These are phyloP conservation scores for Eilema caniola DNA, from an alignment of 2,888 invertebrate genomes.

Conservation along the genomic window DNA sequence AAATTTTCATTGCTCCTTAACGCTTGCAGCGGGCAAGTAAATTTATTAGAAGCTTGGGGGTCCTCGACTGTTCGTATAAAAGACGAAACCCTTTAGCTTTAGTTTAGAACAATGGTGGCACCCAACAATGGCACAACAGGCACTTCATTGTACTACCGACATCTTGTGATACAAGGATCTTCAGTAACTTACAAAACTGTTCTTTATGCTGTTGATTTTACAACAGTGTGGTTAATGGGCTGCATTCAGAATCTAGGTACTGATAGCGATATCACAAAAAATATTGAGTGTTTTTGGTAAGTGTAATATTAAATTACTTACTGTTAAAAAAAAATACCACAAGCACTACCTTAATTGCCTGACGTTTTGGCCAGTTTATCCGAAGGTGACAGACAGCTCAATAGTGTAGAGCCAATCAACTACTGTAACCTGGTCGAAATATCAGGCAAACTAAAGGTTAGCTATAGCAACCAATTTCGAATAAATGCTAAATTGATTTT, in stretches of 20 bases:
- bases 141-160: conserved; percentile 62
- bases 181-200: conserved; percentile 41
- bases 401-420: too few species aligned
- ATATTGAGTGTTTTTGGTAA: background rate
- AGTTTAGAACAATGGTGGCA: conserved; percentile 62
- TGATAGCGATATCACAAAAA: background rate
- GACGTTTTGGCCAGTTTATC: too few species aligned
- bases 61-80: conserved; percentile 53
- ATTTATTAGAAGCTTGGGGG: conserved; percentile 63
- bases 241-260: conserved; percentile 20
- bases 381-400: too few species aligned
- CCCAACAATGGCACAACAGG: conserved; percentile 65
- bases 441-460: too few species aligned
- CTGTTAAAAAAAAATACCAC: too few species aligned
- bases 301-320: too few species aligned
- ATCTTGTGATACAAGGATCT: conserved; percentile 58
- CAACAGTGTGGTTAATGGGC: conserved; percentile 23
- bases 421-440: too few species aligned
- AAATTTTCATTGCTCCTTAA: conserved; percentile 59
- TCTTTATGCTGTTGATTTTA: conserved; percentile 40
- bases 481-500: too few species aligned
- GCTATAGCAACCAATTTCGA: too few species aligned
- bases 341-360: too few species aligned
- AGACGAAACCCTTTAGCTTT: conserved; percentile 63
- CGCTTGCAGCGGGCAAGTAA: conserved; percentile 61